Evolutionary conservation across 2,113 vertebrate species (phyloP), one percentile per base, ranked within the genome.

Genomic region (Chaetops frenatus): DNA sequence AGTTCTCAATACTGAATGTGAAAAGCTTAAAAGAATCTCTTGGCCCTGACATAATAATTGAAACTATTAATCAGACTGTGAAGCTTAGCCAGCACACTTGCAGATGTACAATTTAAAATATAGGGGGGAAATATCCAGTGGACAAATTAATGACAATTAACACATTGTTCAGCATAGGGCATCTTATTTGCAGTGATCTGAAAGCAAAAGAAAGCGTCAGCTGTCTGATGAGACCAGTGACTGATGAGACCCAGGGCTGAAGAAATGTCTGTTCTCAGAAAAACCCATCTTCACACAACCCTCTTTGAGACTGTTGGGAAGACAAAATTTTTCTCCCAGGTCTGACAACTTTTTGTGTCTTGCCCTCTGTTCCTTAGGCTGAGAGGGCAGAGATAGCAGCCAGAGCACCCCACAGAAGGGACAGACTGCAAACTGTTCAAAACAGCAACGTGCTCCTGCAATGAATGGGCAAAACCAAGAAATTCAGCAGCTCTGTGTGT

Each of bases 71-170:
- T 95, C 81, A 94, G 62, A 69, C 53, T 54, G 47, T 77, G 85
- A 80, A 88, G 71, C 81, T 90, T 69, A 94, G 94, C 90, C 93
- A 92, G 84, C 36, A 85, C 91, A 50, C 61, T 87, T 85, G 91
- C 93, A 94, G 93, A 92, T 89, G 81, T 35, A 85, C 94, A 90
- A 80, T 92, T 77, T 65, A 96, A 95, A 95, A 85, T 67, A 92
- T 9, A 91, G 56, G 45, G 88, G 72, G 28, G 47, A 60, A 92
- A 92, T 54, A 72, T 78, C 48, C 89, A 95, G 33, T 72, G 73
- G 66, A 95, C 56, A 89, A 95, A 88, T 94, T 91, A 81, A 84
- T 91, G 60, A 65, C 70, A 94, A 95, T 89, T 94, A 95, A 82
- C 48, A 65, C 40, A 84, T 53, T 86, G 64, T 76, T 94, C 84